These are phyloP conservation scores for Calephelis perditalis DNA, from an alignment of 2,888 invertebrate species.

Conservation along the genomic window DNA sequence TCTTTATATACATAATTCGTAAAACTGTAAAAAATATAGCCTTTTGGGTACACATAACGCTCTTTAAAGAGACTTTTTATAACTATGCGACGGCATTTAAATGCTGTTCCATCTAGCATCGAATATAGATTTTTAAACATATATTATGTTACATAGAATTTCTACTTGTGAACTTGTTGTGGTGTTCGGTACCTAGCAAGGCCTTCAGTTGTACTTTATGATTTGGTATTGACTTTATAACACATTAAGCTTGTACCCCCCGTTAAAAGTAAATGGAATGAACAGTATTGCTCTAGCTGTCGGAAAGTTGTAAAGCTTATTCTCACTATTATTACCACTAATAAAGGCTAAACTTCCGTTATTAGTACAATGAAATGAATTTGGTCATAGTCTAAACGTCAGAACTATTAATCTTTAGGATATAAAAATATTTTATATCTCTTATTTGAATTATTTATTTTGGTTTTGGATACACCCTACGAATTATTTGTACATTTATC, in stretches of 20 bases:
- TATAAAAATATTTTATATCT: constrained; percentile 68
- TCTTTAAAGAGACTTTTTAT: constrained; percentile 47
- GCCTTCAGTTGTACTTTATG: constrained; percentile 69
- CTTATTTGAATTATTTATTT: constrained; percentile 48
- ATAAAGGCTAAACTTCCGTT: constrained; percentile 35
- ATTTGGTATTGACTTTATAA: constrained; percentile 45
- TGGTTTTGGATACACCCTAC: constrained; percentile 59
- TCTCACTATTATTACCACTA: constrained; percentile 50
- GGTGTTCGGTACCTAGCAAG: constrained; percentile 55
- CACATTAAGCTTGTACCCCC: constrained; percentile 29
- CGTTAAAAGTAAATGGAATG: constrained; percentile 55
- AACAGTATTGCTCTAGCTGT: constrained; percentile 50
- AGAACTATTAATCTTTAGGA: constrained; percentile 57
- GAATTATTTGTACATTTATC: constrained; percentile 72
- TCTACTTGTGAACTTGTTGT: constrained; percentile 47
- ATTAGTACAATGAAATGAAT: constrained; percentile 42
- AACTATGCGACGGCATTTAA: constrained; percentile 55
- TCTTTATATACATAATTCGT: constrained; percentile 49
- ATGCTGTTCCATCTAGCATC: constrained; percentile 58
- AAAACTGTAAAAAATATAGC: constrained; percentile 74
- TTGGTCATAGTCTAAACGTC: constrained; percentile 58
- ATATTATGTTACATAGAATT: constrained; percentile 44
- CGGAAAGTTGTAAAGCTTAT: constrained; percentile 52
- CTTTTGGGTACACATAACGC: constrained; percentile 55
- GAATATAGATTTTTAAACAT: constrained; percentile 45